These are phyloP conservation scores for Ploceus nigricollis DNA, from an alignment of 2,113 vertebrate species.

Conservation along the genomic window DNA sequence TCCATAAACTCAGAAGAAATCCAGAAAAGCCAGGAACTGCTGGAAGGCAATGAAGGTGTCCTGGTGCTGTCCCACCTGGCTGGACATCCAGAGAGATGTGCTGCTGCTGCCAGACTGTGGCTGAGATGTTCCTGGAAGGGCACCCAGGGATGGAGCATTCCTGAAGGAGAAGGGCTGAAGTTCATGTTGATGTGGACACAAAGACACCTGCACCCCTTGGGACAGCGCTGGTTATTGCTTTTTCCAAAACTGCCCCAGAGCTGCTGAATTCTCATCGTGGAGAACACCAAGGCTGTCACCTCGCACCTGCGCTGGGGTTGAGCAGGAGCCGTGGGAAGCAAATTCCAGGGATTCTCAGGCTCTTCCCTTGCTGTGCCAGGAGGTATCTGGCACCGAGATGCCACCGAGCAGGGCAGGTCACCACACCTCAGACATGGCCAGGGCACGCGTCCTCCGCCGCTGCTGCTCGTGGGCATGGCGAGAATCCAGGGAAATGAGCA, in stretches of 20 bases:
- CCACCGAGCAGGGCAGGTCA: fast-evolving
- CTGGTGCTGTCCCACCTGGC: not conserved
- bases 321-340: not conserved
- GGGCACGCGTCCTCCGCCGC: not conserved
- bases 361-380: not conserved
- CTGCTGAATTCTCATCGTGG: not conserved
- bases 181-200: not conserved
- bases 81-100: not conserved
- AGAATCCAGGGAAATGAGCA: not conserved
- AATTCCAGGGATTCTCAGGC: not conserved
- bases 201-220: not conserved
- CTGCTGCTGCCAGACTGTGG: not conserved
- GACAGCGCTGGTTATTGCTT: fast-evolving
- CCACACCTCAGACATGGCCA: fast-evolving
- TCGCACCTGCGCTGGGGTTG: fast-evolving
- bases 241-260: not conserved
- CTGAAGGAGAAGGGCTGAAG: not conserved
- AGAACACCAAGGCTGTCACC: not conserved
- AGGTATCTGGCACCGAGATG: fast-evolving
- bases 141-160: not conserved
- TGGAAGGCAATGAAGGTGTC: not conserved
- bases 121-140: not conserved
- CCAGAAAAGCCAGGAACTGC: not conserved
- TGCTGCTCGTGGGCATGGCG: not conserved
- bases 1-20: not conserved